A percentile compares a stretch with the other conserved stretches of the same genome.
phyloP scores from a whole-genome alignment of 2,797 vertebrate species.

The Poeciliopsis turneri region DNA sequence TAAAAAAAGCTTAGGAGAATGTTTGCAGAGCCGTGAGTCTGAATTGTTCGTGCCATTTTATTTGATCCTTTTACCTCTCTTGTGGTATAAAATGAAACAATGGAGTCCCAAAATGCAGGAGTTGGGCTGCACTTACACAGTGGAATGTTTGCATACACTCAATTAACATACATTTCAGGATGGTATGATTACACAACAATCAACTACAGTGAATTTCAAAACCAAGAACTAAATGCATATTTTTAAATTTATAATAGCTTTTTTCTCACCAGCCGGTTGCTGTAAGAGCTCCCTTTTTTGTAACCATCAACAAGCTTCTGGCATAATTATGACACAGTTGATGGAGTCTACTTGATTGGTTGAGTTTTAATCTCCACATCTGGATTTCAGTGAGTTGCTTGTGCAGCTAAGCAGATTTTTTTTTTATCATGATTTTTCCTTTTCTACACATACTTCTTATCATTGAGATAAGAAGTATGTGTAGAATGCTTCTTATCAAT shows the following conservation, averaged over 20 bases:
- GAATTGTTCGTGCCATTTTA: neutral
- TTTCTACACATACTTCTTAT: neutral
- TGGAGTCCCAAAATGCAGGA: neutral
- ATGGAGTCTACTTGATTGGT: neutral
- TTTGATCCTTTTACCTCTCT: neutral
- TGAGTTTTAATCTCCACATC: neutral
- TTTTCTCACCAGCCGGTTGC: neutral
- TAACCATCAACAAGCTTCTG: neutral
- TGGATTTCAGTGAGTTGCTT: neutral
- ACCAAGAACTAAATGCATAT: neutral
- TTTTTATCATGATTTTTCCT: neutral
- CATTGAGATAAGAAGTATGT: no score
- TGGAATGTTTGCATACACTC: neutral
- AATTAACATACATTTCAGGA: neutral
- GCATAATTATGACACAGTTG: neutral
- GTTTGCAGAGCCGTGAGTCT: neutral
- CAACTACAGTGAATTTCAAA: neutral
- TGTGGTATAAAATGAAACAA: neutral
- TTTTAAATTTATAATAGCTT: neutral
- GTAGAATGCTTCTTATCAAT: no score
- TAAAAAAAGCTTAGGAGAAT: neutral
- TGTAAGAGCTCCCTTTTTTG: neutral
- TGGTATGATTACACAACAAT: neutral
- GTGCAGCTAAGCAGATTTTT: neutral
- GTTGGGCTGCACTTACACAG: neutral